phyloP scores from a whole-genome alignment of 2,797 vertebrate species.

The Dendrocincla tyrannina region DNA sequence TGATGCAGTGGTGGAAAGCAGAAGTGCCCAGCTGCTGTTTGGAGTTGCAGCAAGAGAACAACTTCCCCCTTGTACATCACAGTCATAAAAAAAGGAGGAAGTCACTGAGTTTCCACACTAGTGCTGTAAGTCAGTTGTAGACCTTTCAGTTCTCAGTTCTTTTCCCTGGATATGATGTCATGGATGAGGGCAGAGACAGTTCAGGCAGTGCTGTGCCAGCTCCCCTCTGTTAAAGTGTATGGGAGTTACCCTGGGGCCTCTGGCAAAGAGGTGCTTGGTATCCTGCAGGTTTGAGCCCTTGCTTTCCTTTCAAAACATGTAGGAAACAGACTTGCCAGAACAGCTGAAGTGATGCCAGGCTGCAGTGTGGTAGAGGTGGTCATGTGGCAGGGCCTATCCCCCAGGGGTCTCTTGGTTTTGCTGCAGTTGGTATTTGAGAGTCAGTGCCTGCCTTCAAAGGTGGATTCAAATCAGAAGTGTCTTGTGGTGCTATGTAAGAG shows the following conservation, averaged over 20 bases:
- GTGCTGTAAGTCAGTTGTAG: neutral
- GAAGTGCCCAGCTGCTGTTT: neutral
- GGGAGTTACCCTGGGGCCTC: neutral
- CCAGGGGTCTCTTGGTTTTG: neutral
- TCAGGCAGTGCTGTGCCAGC: neutral
- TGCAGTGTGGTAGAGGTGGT: neutral
- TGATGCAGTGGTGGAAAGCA: neutral
- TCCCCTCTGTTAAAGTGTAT: neutral
- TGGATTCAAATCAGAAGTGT: neutral
- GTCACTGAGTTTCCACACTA: neutral
- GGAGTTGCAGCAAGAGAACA: neutral
- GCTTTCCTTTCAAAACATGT: rapidly evolving
- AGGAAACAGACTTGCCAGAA: neutral
- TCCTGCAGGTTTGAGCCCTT: neutral
- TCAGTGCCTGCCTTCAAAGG: neutral
- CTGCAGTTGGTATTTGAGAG: neutral
- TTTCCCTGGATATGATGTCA: neutral
- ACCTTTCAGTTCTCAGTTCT: neutral
- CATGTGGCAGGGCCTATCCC: neutral
- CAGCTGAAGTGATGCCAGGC: neutral
- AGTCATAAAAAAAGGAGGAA: neutral
- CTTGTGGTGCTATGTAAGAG: neutral
- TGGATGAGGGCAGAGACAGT: neutral
- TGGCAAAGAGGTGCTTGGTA: neutral
- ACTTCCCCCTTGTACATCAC: neutral